Conservation (phyloP, 1,140 invertebrate species). For the Xylocopa sonorina region DNA sequence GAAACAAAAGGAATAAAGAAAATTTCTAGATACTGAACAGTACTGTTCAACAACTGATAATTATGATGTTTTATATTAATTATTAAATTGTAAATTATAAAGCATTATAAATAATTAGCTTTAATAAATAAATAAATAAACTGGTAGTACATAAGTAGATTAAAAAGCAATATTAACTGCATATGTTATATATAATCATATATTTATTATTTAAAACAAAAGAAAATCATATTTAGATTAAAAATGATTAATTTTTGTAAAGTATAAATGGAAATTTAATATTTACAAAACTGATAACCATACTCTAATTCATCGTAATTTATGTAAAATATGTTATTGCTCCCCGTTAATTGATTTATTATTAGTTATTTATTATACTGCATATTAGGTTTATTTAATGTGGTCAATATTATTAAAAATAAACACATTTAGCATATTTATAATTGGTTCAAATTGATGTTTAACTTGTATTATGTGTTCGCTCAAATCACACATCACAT, state of each 20-base stretch:
- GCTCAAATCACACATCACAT: slow-evolving; percentile 62
- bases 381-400: slow-evolving; percentile 14
- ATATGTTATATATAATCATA: slow-evolving; percentile 27
- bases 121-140: slow-evolving; percentile 12
- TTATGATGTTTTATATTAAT: not conserved
- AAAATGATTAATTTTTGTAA: slow-evolving; percentile 23
- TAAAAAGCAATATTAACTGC: slow-evolving; percentile 22
- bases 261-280: not conserved
- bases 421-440: slow-evolving; percentile 27
- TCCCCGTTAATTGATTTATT: slow-evolving; percentile 19
- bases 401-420: slow-evolving; percentile 10
- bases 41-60: slow-evolving; percentile 7
- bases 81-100: slow-evolving; percentile 6
- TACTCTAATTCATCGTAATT: not conserved
- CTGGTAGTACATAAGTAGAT: not conserved
- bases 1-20: slow-evolving; percentile 3
- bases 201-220: slow-evolving; percentile 33
- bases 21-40: not conserved
- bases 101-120: slow-evolving; percentile 7
- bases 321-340: not conserved
- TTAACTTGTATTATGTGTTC: slow-evolving; percentile 43
- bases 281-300: not conserved
- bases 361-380: slow-evolving; percentile 18
- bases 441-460: slow-evolving; percentile 10
- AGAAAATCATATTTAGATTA: slow-evolving; percentile 21